phyloP scores from a whole-genome alignment of 1,140 invertebrate species.

The Drosophila bocqueti region DNA sequence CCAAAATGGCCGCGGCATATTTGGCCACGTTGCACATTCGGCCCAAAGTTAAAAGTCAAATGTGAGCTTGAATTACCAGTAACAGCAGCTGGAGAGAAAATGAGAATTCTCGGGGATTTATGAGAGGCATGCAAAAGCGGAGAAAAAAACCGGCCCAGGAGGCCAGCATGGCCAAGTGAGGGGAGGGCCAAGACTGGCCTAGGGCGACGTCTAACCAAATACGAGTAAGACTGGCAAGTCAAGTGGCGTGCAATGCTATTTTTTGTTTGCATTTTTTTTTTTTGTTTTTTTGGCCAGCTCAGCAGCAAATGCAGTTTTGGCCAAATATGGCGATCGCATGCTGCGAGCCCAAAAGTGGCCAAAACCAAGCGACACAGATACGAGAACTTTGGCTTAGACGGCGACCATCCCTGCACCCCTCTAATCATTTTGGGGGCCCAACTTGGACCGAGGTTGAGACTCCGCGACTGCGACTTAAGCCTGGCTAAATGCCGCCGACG shows the following conservation, averaged over 20 bases:
- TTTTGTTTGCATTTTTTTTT: not conserved
- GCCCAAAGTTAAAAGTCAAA: constrained; percentile 81
- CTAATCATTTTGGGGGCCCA: constrained; percentile 21
- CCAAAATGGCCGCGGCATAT: constrained; percentile 69
- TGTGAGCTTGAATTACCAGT: constrained; percentile 79
- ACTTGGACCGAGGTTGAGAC: constrained; percentile 35
- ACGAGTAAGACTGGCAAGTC: constrained; percentile 78
- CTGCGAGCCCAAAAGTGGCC: constrained; percentile 68
- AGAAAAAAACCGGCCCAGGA: constrained; percentile 46
- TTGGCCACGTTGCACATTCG: constrained; percentile 76
- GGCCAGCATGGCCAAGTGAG: constrained; percentile 3
- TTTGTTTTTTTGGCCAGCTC: constrained; percentile 50
- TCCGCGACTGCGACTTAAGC: constrained; percentile 21
- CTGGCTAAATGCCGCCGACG: constrained; percentile 59
- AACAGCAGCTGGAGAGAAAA: constrained; percentile 56
- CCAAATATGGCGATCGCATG: constrained; percentile 82
- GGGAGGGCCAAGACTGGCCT: constrained; percentile 44
- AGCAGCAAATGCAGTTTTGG: constrained; percentile 76
- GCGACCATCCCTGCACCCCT: constrained; percentile 9
- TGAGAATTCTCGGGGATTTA: constrained; percentile 78
- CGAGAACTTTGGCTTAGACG: constrained; percentile 56
- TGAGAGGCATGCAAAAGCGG: constrained; percentile 74
- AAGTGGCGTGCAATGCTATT: constrained; percentile 75
- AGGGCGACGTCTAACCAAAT: constrained; percentile 82
- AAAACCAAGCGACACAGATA: constrained; percentile 70